Percentiles rank a stretch among this genome's conserved stretches.
Evolutionary conservation across 2,888 invertebrate genomes (phyloP).

Genomic region (Nasonovia ribisnigri): DNA sequence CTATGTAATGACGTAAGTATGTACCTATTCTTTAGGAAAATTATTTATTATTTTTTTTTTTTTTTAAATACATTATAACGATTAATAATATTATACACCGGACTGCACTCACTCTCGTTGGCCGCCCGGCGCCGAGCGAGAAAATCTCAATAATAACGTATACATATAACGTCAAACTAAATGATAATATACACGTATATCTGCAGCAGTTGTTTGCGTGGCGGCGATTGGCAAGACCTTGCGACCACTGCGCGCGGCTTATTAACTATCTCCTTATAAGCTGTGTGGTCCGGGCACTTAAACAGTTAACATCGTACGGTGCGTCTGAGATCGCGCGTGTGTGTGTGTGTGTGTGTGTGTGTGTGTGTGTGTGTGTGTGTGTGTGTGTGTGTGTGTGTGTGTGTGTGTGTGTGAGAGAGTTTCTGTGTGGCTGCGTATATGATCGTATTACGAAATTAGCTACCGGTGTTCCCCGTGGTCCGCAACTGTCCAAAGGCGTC

Average conservation of each 20-base stretch:
- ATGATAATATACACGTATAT: background rate
- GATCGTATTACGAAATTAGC: conserved; percentile 51
- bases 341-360: background rate
- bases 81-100: background rate
- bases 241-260: conserved; percentile 34
- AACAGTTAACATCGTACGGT: conserved; percentile 33
- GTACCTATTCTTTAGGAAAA: background rate
- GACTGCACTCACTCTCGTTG: background rate
- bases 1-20: background rate
- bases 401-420: background rate
- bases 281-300: conserved; percentile 52
- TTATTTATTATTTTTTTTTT: background rate
- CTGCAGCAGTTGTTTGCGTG: background rate
- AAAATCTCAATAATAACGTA: conserved; percentile 54
- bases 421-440: background rate
- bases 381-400: background rate
- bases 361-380: background rate
- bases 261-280: conserved; percentile 63
- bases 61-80: background rate
- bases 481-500: conserved; percentile 40
- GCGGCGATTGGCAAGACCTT: conserved; percentile 50
- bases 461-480: conserved; percentile 58
- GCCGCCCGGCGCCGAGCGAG: background rate
- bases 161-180: background rate
- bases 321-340: background rate